A percentile compares a stretch with the other conserved stretches of the same genome.
These are phyloP conservation scores for Drosophila persimilis DNA, from an alignment of 1,140 invertebrate genomes.

Conservation along the genomic window DNA sequence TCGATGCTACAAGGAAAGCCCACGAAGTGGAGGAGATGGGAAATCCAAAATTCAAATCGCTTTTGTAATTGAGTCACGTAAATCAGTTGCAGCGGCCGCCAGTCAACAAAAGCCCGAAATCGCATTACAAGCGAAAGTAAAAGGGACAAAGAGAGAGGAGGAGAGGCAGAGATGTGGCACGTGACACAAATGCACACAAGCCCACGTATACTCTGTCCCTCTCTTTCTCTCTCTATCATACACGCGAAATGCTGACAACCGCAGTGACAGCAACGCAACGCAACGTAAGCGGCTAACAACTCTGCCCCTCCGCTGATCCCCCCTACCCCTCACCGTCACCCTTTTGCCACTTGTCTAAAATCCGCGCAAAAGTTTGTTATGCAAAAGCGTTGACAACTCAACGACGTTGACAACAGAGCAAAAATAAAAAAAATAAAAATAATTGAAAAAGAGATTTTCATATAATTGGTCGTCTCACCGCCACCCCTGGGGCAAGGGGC, in stretches of 20 bases:
- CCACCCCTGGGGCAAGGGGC: neutral
- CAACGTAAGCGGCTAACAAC: slow-evolving; percentile 10
- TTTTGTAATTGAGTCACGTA: slow-evolving; percentile 77
- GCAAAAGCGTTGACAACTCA: slow-evolving; percentile 59
- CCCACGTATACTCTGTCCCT: no score
- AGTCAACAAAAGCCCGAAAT: slow-evolving; percentile 47
- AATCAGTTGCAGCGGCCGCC: slow-evolving; percentile 55
- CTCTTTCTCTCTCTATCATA: neutral
- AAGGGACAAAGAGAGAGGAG: neutral
- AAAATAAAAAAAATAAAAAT: slow-evolving; percentile 21
- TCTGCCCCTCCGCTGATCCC: neutral
- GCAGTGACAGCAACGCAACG: slow-evolving; percentile 33
- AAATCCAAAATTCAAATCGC: slow-evolving; percentile 52
- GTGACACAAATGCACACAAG: slow-evolving; percentile 26
- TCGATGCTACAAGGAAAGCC: neutral
- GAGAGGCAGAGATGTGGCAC: slow-evolving; percentile 15
- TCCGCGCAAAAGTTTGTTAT: slow-evolving; percentile 45
- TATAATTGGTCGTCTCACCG: slow-evolving; percentile 39
- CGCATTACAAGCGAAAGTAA: slow-evolving; percentile 48
- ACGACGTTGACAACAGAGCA: slow-evolving; percentile 25
- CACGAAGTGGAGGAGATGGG: neutral
- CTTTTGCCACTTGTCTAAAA: slow-evolving; percentile 27
- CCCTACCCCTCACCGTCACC: neutral
- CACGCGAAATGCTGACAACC: slow-evolving; percentile 45
- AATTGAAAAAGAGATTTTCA: slow-evolving; percentile 59